A percentile compares a stretch with the other conserved stretches of the same genome.
phyloP scores from a whole-genome alignment of 2,888 invertebrate genomes.

The Caenorhabditis virilis region DNA sequence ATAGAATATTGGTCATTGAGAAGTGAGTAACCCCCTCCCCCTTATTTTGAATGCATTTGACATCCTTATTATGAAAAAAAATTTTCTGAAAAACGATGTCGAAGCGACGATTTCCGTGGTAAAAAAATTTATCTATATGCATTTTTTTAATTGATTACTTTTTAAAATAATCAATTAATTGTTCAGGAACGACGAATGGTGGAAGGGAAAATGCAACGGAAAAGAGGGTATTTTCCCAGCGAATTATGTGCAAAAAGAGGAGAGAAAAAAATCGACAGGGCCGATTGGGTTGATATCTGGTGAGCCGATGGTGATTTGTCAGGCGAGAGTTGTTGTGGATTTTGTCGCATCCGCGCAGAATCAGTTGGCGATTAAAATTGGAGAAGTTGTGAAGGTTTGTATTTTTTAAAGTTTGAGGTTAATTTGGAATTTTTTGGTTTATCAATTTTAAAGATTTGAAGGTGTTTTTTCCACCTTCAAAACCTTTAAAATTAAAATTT shows the following conservation, averaged over 20 bases:
- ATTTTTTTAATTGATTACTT: too few species aligned
- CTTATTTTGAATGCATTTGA: slow-evolving; percentile 14
- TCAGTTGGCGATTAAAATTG: slow-evolving; percentile 86
- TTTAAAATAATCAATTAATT: too few species aligned
- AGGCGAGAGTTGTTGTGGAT: slow-evolving; percentile 42
- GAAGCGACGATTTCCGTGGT: slow-evolving; percentile 7
- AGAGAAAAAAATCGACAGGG: not conserved
- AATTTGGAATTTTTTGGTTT: too few species aligned
- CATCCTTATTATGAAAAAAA: too few species aligned
- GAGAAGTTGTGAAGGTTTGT: slow-evolving; percentile 76
- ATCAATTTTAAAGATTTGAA: too few species aligned
- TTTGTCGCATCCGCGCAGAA: slow-evolving; percentile 82
- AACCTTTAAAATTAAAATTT: too few species aligned
- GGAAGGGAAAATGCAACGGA: slow-evolving; percentile 81
- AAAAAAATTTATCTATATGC: not conserved
- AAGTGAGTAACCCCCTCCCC: too few species aligned
- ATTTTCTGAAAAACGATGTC: too few species aligned
- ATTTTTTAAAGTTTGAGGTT: too few species aligned
- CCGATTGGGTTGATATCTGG: not conserved
- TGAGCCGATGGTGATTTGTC: slow-evolving; percentile 16
- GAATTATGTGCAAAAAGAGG: slow-evolving; percentile 79
- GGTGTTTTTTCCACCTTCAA: too few species aligned
- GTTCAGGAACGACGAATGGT: slow-evolving; percentile 97
- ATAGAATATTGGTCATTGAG: slow-evolving; percentile 45
- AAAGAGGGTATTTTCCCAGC: slow-evolving; percentile 92